Percentiles rank a stretch among this genome's conserved stretches.
Conservation (phyloP, 2,888 invertebrate species). For the Caenorhabditis auriculariae region DNA sequence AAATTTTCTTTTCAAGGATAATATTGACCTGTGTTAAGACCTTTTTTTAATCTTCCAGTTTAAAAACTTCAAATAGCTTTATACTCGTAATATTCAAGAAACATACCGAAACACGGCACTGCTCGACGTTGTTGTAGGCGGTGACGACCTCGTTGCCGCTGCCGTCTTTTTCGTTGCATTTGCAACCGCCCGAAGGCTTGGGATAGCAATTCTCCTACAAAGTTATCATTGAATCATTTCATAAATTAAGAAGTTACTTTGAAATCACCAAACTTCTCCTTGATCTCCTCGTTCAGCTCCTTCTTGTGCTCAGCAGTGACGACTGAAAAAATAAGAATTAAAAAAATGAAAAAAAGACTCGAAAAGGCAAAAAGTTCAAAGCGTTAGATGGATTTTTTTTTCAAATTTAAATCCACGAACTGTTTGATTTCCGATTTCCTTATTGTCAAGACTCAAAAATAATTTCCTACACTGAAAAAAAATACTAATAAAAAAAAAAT, state of each 20-base stretch:
- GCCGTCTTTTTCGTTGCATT: constrained; percentile 56
- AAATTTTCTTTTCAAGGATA: too few species aligned
- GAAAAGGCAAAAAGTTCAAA: neutral
- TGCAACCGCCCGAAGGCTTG: constrained; percentile 54
- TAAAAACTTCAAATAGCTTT: too few species aligned
- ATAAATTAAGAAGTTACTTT: constrained; percentile 14
- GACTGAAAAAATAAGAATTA: constrained; percentile 20
- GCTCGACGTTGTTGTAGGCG: constrained; percentile 45
- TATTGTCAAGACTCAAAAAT: too few species aligned
- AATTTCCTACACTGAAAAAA: too few species aligned
- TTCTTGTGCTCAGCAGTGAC: constrained; percentile 58
- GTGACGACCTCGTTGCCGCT: constrained; percentile 53
- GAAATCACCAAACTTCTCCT: constrained; percentile 52
- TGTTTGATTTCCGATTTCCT: too few species aligned
- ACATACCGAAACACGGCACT: constrained; percentile 40
- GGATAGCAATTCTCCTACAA: constrained; percentile 57
- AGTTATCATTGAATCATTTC: neutral
- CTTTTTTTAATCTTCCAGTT: too few species aligned
- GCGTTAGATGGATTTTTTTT: too few species aligned
- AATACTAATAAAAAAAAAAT: too few species aligned
- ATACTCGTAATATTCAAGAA: neutral
- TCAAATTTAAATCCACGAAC: too few species aligned
- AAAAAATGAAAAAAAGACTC: neutral
- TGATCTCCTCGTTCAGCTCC: constrained; percentile 56
- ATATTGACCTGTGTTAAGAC: too few species aligned